Conservation (phyloP, 2,113 vertebrate species). For the Taurulus bubalis region DNA sequence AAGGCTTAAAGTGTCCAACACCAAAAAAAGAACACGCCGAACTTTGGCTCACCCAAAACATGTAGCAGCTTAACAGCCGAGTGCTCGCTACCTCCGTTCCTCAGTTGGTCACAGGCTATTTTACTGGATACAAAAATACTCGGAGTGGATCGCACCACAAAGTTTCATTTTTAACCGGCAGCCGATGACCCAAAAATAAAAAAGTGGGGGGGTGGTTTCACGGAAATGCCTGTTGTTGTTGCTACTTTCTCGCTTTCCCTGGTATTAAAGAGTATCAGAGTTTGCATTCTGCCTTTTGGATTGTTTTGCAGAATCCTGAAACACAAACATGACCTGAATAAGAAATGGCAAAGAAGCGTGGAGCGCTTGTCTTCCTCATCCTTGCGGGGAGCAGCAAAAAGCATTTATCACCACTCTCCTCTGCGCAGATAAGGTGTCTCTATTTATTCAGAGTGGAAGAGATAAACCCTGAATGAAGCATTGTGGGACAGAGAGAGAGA, state of each 20-base stretch:
- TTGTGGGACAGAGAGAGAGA: slow-evolving; percentile 53
- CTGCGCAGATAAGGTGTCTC: slow-evolving; percentile 79
- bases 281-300: slow-evolving; percentile 51
- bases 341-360: slow-evolving; percentile 68
- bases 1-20: slow-evolving; percentile 9
- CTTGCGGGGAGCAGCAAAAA: slow-evolving; percentile 67
- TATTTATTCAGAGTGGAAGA: slow-evolving; percentile 78
- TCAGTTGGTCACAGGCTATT: slow-evolving; percentile 48
- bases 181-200: slow-evolving; percentile 29
- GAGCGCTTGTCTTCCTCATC: slow-evolving; percentile 69
- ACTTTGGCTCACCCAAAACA: slow-evolving; percentile 52
- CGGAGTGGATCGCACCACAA: slow-evolving; percentile 33
- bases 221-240: slow-evolving; percentile 55
- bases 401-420: slow-evolving; percentile 77
- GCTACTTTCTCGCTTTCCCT: slow-evolving; percentile 9
- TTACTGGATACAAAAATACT: slow-evolving; percentile 54
- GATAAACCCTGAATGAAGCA: slow-evolving; percentile 78
- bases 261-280: slow-evolving; percentile 26
- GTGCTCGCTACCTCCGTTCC: slow-evolving; percentile 17
- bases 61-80: slow-evolving; percentile 32
- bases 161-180: slow-evolving; percentile 44
- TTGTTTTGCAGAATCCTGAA: slow-evolving; percentile 55
- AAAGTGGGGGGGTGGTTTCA: not conserved
- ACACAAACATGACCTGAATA: slow-evolving; percentile 66
- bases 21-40: slow-evolving; percentile 34